These are phyloP conservation scores for Nomia melanderi DNA, from an alignment of 1,140 invertebrate genomes.

Conservation along the genomic window DNA sequence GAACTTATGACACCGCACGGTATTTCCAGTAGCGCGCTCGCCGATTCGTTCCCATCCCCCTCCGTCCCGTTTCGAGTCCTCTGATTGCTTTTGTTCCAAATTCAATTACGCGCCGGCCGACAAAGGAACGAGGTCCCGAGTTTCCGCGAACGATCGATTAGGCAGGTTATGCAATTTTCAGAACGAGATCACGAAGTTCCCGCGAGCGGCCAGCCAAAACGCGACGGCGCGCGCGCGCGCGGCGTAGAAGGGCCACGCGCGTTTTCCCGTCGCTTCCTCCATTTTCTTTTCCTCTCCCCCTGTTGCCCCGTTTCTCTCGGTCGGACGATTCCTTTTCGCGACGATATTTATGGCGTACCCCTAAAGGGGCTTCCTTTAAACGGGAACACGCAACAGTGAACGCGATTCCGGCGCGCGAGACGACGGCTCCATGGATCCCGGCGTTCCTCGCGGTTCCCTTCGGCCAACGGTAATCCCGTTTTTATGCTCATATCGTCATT, in stretches of 20 bases:
- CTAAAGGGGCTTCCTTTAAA: not conserved
- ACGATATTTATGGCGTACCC: not conserved
- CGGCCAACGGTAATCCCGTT: not conserved
- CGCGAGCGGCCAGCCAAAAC: not conserved
- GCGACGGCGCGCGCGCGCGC: not conserved
- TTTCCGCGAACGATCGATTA: conserved; percentile 46
- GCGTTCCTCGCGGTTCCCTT: not conserved
- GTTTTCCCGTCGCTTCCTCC: not conserved
- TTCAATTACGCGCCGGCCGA: conserved; percentile 33
- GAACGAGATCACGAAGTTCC: conserved; percentile 23
- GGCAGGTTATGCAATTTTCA: conserved; percentile 44
- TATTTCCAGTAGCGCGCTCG: not conserved
- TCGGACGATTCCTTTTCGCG: not conserved
- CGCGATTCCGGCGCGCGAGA: too few relatives aligned
- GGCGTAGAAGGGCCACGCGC: not conserved
- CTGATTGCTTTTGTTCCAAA: conserved; percentile 34
- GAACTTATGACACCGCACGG: not conserved
- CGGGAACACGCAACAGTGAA: not conserved
- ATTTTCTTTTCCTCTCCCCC: not conserved
- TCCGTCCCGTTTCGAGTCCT: not conserved
- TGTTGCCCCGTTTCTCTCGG: not conserved
- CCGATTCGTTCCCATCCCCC: not conserved
- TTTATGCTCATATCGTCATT: not conserved
- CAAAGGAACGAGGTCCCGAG: conserved; percentile 30
- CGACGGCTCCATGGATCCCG: too few relatives aligned